phyloP scores from a whole-genome alignment of 2,113 vertebrate genomes.

The Taxidea taxus region DNA sequence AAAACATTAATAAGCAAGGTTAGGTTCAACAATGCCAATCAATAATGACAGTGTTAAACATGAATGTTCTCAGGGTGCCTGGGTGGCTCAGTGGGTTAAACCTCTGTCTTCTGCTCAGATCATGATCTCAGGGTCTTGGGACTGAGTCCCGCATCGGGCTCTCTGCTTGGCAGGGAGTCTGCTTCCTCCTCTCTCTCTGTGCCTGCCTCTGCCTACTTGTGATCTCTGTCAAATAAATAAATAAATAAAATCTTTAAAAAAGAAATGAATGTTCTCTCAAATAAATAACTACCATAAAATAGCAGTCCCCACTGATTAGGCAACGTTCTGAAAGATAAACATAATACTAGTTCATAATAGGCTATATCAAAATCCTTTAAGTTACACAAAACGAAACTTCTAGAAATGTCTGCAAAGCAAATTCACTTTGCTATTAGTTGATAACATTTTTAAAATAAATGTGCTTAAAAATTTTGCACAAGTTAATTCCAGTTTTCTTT shows the following conservation, averaged over 20 bases:
- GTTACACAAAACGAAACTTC: constrained; percentile 21
- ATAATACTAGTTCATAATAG: background rate
- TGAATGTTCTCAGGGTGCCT: too few relatives aligned
- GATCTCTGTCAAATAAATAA: too few relatives aligned
- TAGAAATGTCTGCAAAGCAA: constrained; percentile 19
- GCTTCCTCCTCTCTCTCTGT: too few relatives aligned
- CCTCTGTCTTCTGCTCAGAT: too few relatives aligned
- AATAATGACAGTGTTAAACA: background rate
- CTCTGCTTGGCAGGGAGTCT: too few relatives aligned
- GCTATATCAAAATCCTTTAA: background rate
- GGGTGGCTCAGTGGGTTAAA: too few relatives aligned
- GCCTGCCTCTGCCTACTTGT: too few relatives aligned
- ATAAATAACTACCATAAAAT: background rate
- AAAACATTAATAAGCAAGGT: background rate
- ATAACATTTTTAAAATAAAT: background rate
- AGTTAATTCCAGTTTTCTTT: background rate
- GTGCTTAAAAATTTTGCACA: background rate
- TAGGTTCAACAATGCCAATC: background rate
- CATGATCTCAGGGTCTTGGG: too few relatives aligned
- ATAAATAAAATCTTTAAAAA: too few relatives aligned
- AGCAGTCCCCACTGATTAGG: background rate
- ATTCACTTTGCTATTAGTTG: background rate
- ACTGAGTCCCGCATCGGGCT: too few relatives aligned
- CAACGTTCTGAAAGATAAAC: constrained; percentile 26
- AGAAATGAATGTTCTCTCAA: background rate